These are phyloP conservation scores for Hippocampus kuda DNA, from an alignment of 2,797 vertebrate species.

Conservation along the genomic window DNA sequence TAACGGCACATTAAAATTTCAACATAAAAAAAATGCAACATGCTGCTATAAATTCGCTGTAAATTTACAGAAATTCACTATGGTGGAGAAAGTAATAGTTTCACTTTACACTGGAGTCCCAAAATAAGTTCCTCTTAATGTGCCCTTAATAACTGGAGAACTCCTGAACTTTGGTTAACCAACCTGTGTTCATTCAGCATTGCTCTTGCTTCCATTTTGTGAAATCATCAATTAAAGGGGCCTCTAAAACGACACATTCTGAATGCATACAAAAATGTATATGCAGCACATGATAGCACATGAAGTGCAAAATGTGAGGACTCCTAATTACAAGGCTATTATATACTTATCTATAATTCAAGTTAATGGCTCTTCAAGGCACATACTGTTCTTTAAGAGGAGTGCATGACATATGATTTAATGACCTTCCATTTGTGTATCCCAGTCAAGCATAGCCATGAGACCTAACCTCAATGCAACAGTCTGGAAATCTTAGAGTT, in stretches of 20 bases:
- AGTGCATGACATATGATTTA: neutral
- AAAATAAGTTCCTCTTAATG: neutral
- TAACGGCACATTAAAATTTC: too few species aligned
- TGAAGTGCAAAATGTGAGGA: neutral
- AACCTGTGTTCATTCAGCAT: too few species aligned
- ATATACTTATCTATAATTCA: conserved; percentile 1
- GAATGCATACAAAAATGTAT: neutral
- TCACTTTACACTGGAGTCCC: neutral
- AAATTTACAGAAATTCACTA: too few species aligned
- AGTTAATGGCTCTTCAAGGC: neutral
- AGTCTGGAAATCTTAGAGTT: neutral
- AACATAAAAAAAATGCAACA: too few species aligned
- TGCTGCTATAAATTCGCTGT: too few species aligned
- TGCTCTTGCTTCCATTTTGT: too few species aligned
- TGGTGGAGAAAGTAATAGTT: neutral
- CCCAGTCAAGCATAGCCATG: neutral
- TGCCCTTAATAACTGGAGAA: too few species aligned
- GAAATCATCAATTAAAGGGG: neutral
- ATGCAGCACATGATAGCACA: neutral
- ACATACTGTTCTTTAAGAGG: neutral
- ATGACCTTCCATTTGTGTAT: neutral
- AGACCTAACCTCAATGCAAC: neutral
- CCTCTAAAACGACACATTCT: neutral
- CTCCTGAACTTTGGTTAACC: too few species aligned
- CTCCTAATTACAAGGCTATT: neutral